Evolutionary conservation across 2,113 vertebrate species (phyloP).

Genomic region (Pionites leucogaster): DNA sequence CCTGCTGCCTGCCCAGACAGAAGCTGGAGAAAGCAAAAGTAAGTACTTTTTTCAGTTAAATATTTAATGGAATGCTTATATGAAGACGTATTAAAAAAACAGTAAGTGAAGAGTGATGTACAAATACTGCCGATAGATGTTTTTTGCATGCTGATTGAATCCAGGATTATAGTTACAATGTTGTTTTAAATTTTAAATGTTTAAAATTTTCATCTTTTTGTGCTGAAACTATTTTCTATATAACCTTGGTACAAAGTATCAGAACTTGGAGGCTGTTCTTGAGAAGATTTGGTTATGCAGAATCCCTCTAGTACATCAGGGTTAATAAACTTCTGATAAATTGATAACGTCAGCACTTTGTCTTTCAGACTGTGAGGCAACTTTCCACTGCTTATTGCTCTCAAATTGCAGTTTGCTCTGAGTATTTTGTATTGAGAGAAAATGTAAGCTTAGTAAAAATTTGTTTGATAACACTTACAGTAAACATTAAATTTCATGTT

Average conservation of each 20-base stretch:
- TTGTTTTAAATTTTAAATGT: not conserved
- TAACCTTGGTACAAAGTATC: not conserved
- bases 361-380: not conserved
- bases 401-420: not conserved
- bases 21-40: constrained; percentile 31
- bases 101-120: fast-evolving
- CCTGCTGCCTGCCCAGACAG: not conserved
- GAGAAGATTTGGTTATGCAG: not conserved
- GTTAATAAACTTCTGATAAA: not conserved
- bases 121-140: not conserved
- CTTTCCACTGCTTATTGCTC: not conserved
- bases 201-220: not conserved
- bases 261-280: not conserved
- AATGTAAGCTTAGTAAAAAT: not conserved
- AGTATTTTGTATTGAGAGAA: not conserved
- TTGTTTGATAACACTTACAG: not conserved
- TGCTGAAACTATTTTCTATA: not conserved
- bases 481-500: not conserved
- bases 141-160: not conserved
- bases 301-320: not conserved
- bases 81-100: not conserved
- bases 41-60: not conserved
- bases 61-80: not conserved
- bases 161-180: not conserved
- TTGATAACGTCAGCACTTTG: not conserved